Base-by-base conservation (phyloP, 1,140 invertebrate genomes). In the Dinothrombium tinctorium region DNA sequence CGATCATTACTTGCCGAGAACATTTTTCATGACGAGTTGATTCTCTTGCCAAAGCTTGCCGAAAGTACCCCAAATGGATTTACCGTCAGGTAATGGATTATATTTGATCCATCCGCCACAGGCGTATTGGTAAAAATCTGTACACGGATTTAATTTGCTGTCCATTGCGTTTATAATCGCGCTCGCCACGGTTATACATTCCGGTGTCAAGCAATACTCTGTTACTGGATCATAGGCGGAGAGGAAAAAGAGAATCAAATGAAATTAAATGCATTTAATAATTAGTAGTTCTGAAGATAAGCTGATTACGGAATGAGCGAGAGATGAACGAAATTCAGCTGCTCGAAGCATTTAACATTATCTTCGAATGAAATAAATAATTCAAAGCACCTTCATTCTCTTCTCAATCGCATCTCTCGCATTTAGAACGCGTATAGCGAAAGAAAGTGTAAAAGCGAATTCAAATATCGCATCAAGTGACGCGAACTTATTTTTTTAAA, bases 41-140 rank as follows among this genome's bases (percentile, higher is more conserved):
- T 92, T 92, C 51, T 84, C 72, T 51, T 89, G 74, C 55, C 84
- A 81, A 32, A 94, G 64, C 56, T 89, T 86, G 32, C 74, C 75
- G 57, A 92, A 92, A n/a, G 82, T 87, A 15, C 80, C 80, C 86
- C 86, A 92, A 37, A 72, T 74, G n/a, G 76, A 76, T 54, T 82
- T n/a, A 73, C 78, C 56, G 77, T 55, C 63, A 0, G 87, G 87
- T 44, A 90, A 79, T 0, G 83, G 81, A 60, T 92, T 89, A 35
- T 73, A 72, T 50, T 73, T 72, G 20, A 87, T 72, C 86, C 86
- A 94, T 1, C 78, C 76, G 12, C 84, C 84, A 54, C 89, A 95
- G 0, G 87, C 70, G 58, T 79, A 95, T 33, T 77, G 66, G 58
- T 92, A 96, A 60, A 95, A 96, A 59, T 96, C 83, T 7, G 83